Base-by-base conservation (phyloP, 2,888 invertebrate species). In the Drosophila suboccidentalis region DNA sequence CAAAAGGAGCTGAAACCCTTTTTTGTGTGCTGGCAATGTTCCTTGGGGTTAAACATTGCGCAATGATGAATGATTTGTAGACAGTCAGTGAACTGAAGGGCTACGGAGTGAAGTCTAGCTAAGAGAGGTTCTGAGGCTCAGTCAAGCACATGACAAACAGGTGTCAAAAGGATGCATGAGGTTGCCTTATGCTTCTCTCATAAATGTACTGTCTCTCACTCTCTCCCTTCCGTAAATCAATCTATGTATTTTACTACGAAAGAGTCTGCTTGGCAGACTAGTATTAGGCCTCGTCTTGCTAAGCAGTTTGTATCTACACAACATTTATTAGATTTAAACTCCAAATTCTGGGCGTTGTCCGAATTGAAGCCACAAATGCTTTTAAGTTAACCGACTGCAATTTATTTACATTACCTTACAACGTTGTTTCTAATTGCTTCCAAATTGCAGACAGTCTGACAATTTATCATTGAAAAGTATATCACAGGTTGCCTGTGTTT, bases 31-130 rank as follows among this genome's bases (percentile, higher is more conserved):
- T 57, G 69, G 68, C 70, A 70, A 62, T 78, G 72, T 84, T 75
- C 62, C 71, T 75, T 59, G 51, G 43, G 70, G 65, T 83, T 75
- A 78, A 59, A 66, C 64, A 65, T 71, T 79, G 82, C 74, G 61
- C 66, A 76, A 82, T 89, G 90, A 90, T 90, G 90, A 86, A 90
- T 90, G 90, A 90, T 80, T 82, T 86, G 87, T 90, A 84, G 87
- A 83, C 82, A 85, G 78, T 75, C 50, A 57, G 44, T 44, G 64
- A 53, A 22, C 41, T 32, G 36, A 62, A 53, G 53, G 50, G 49
- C 59, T 47, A 49, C 15, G n/a, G 22, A 15, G 26, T 26, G n/a
- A 50, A 17, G 5, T 15, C 41, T 6, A n/a, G 34, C 53, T 15
- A 26, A 6, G 43, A 3, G 17, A 13, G 19, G n/a, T n/a, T 43